Percentiles rank a stretch among this genome's conserved stretches.
phyloP scores from a whole-genome alignment of 2,113 vertebrate genomes.

The Aphyosemion australe region DNA sequence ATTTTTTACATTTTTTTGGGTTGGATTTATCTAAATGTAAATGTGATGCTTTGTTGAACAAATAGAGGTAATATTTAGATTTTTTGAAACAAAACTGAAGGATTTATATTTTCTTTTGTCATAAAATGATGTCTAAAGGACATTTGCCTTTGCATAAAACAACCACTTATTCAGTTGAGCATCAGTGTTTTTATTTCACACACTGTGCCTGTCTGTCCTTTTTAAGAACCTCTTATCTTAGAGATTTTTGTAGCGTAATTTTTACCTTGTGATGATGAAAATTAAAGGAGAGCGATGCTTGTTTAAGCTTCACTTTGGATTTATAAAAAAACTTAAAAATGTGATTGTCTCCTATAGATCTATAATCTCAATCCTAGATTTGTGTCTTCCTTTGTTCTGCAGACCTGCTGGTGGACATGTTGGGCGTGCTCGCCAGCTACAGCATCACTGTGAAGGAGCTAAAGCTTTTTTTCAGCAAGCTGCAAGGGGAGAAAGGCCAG shows the following conservation, averaged over 20 bases:
- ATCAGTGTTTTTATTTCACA: background rate
- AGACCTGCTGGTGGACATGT: conserved; percentile 97
- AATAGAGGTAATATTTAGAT: background rate
- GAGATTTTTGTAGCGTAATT: background rate
- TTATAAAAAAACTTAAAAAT: too few relatives aligned
- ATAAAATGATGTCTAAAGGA: background rate
- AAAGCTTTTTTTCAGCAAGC: conserved; percentile 97
- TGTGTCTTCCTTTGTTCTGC: conserved; percentile 27
- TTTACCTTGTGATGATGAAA: background rate
- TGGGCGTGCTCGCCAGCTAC: conserved; percentile 96
- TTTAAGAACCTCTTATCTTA: too few relatives aligned
- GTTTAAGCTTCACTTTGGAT: too few relatives aligned
- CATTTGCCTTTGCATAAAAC: background rate
- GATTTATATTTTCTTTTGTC: background rate
- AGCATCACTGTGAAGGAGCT: conserved; percentile 96
- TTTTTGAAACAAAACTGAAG: background rate
- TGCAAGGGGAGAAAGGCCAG: conserved; percentile 93
- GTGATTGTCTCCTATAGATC: too few relatives aligned
- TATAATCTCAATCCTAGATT: background rate
- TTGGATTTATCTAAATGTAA: too few relatives aligned
- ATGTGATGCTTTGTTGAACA: background rate
- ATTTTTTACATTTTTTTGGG: background rate
- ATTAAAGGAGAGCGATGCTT: too few relatives aligned
- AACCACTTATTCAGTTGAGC: background rate
- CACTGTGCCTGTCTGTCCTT: too few relatives aligned